Conservation (phyloP, 2,797 vertebrate genomes). For the Sebastes minor region DNA sequence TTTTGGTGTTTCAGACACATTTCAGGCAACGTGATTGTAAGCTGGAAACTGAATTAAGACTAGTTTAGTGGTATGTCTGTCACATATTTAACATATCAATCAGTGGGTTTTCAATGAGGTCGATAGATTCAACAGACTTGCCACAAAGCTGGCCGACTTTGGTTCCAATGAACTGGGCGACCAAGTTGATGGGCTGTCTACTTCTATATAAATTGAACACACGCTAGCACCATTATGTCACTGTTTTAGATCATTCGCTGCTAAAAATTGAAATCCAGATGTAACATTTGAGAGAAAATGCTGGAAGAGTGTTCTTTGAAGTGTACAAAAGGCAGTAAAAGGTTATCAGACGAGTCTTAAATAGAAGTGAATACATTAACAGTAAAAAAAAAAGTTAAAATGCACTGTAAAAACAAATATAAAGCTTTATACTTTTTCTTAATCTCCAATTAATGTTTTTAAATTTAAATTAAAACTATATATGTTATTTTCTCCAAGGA, state of each 20-base stretch:
- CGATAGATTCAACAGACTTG: conserved; percentile 44
- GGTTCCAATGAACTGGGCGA: conserved; percentile 4
- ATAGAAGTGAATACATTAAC: not conserved
- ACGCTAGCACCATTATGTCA: conserved; percentile 23
- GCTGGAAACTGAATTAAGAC: conserved; percentile 26
- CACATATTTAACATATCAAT: conserved; percentile 17
- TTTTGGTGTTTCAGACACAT: not conserved
- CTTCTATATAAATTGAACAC: conserved; percentile 2
- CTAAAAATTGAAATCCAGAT: conserved; percentile 26
- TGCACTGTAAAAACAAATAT: not conserved
- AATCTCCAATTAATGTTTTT: not conserved
- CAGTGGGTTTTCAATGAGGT: conserved; percentile 14
- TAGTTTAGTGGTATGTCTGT: not conserved
- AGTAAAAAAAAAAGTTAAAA: not conserved
- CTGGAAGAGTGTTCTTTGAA: not conserved
- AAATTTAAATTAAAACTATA: not conserved
- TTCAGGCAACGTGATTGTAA: not conserved
- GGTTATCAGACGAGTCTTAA: not conserved
- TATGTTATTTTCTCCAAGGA: not conserved
- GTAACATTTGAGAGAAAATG: not conserved
- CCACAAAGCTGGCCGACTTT: conserved; percentile 39
- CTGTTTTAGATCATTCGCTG: not conserved
- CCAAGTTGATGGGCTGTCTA: conserved; percentile 13
- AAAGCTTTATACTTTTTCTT: not conserved
- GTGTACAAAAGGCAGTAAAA: not conserved